Evolutionary conservation across 2,797 vertebrate genomes (phyloP), one percentile per base, ranked within the genome.

Genomic region (Typhlichthys eigenmanni): DNA sequence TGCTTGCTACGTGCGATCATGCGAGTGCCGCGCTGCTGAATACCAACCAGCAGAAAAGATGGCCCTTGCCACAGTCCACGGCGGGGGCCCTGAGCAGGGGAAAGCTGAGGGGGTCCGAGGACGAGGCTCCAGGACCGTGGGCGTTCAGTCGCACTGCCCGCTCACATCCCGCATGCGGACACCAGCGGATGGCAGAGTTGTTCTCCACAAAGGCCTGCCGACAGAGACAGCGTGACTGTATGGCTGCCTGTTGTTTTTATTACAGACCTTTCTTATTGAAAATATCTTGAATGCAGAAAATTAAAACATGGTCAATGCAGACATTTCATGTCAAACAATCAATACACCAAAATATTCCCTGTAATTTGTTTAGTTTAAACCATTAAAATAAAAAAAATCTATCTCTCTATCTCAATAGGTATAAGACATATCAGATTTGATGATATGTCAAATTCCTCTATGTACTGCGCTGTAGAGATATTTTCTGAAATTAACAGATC

Each of bases 141-240:
- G 92, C 93, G 71, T 92, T 96, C 47, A 99, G 91, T 66, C 95
- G 94, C 68, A 99, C 97, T 1, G 98, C 98, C 90, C 96, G 92
- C 82, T 99, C 98, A 88, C 98, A 99, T 48, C 94, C 96, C 0
- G 96, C 93, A 75, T 92, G 92, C 32, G 98, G 98, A 85, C 98
- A 99, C 98, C 98, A 99, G 81, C 95, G 95, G 86, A 99, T 99
- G 62, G 94, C 95, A 76, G 98, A 93, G 90, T 99, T 99, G 91
- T 98, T 99, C 92, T 99, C 97, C 82, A 99, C 98, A 91, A 99
- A 99, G 4, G 98, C 97, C 97, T 99, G 80, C 60, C 49, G 14
- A 65, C 1, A 69, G 59, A 70, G 65, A 1, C 57, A 68, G 14
- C 0, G 32, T 48, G 12, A 48, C 24, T 29, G 13, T 48, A 13